Evolutionary conservation across 2,113 vertebrate genomes (phyloP), one percentile per base, ranked within the genome.

Genomic region (Brienomyrus brachyistius): DNA sequence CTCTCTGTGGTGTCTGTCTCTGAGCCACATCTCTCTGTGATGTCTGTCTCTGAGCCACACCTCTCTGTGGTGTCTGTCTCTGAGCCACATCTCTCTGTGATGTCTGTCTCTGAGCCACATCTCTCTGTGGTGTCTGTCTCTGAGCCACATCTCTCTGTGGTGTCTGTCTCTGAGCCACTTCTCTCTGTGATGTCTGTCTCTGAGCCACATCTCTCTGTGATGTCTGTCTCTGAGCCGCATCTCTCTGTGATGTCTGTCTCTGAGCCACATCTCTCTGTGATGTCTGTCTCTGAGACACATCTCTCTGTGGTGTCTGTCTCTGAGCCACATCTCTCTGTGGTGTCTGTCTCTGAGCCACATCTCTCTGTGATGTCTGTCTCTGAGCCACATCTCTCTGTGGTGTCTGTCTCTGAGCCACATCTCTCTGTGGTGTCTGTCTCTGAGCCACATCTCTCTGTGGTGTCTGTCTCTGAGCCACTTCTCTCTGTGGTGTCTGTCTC

Each of bases 221-320:
- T 31, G 31, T 31, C 31, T 0, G 0, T 2, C 23, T 51, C 21
- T 7, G 23, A n/a, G 21, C 48, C 11, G 0, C 2, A 2, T 27
- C 21, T 86, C n/a, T 51, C 5, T n/a, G n/a, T 15, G 9, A 13
- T 31, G 23, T 31, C 11, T 52, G 80, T 51, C 21, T 51, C 21
- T 7, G 23, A n/a, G 21, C 48, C 11, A 0, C 2, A 2, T 27
- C 21, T 86, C n/a, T 51, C 5, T n/a, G n/a, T 15, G 9, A 13
- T 31, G 31, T 31, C 31, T 4, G 1, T 86, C 40, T 85, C 19
- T 19, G 0, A 27, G 15, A 5, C 17, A 4, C 1, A 3, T 45
- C 45, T 51, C 21, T 23, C 4, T 23, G 83, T 85, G 48, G 1
- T 50, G 23, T 85, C 83, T 48, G 83, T 50, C 43, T 85, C 19